Evolutionary conservation across 2,113 vertebrate genomes (phyloP), one percentile per base, ranked within the genome.

Genomic region (Sisor rabdophorus): DNA sequence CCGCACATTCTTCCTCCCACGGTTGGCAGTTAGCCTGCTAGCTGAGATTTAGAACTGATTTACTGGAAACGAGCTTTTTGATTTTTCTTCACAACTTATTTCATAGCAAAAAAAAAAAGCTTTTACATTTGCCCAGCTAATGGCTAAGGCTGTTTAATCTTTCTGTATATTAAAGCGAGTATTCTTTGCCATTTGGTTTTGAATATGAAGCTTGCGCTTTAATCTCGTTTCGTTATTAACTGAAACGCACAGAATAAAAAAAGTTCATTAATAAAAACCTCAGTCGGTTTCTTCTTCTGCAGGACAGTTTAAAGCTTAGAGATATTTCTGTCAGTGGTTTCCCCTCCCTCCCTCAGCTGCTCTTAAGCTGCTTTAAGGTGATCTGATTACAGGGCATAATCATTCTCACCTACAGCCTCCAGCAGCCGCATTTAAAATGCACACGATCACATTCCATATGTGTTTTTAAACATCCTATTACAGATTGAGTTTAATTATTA

Each of bases 11-110:
- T 60, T 12, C 5, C 48, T 48, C 16, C 44, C 19, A 19, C 16
- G 4, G 15, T 22, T 73, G 64, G 4, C 9, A 60, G 19, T 58
- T 76, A 76, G 64, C 69, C 20, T 40, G 47, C 48, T 30, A 53
- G 44, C 30, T 50, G 13, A 24, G 6, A 3, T 55, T 19, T 55
- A 16, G 50, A 0, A 13, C 5, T 22, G 54, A 11, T 44, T 36
- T 26, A 40, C 10, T 24, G 61, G 44, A 16, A 3, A 48, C 19
- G 10, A 19, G 64, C 40, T 26, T 26, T 48, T 11, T 28, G 4
- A 6, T 50, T 63, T 63, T 63, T 19, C 2, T 63, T n/a, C 40
- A 22, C 20, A 47, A 24, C 64, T 24, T 2, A 64, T 65, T 13
- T 67, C 40, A 13, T 24, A 16, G 13, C 13, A 48, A 11, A 26